Percentiles rank a stretch among this genome's conserved stretches.
These are phyloP conservation scores for Paguma larvata DNA, from an alignment of 2,797 vertebrate species.

Conservation along the genomic window DNA sequence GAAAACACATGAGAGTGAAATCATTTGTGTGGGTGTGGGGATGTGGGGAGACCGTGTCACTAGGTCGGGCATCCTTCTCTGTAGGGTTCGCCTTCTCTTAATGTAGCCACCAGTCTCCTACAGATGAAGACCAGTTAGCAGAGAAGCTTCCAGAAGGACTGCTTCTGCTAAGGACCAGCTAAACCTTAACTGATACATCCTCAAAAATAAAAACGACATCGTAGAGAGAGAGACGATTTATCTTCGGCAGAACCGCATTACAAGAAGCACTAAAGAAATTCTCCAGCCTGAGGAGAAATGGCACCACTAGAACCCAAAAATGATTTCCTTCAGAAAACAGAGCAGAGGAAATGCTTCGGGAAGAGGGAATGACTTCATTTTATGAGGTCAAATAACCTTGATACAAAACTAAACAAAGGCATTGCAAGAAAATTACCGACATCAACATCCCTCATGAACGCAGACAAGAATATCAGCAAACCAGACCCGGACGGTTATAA, in stretches of 20 bases:
- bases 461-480: not conserved
- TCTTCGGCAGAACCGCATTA: not conserved
- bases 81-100: not conserved
- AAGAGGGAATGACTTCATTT: not conserved
- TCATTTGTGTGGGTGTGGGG: not conserved
- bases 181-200: not conserved
- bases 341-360: not conserved
- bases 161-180: not conserved
- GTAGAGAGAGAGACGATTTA: not conserved
- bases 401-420: conserved; percentile 27
- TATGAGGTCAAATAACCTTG: not conserved
- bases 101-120: not conserved
- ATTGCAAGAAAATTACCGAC: not conserved
- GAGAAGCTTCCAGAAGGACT: not conserved
- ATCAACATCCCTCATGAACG: not conserved
- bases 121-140: not conserved
- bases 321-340: not conserved
- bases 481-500: not conserved
- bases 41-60: not conserved
- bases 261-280: not conserved
- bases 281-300: not conserved
- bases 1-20: not conserved
- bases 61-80: not conserved
- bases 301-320: not conserved
- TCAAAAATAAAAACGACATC: not conserved